Evolutionary conservation across 2,888 invertebrate genomes (phyloP).

Genomic region (Periphyllus acericola): DNA sequence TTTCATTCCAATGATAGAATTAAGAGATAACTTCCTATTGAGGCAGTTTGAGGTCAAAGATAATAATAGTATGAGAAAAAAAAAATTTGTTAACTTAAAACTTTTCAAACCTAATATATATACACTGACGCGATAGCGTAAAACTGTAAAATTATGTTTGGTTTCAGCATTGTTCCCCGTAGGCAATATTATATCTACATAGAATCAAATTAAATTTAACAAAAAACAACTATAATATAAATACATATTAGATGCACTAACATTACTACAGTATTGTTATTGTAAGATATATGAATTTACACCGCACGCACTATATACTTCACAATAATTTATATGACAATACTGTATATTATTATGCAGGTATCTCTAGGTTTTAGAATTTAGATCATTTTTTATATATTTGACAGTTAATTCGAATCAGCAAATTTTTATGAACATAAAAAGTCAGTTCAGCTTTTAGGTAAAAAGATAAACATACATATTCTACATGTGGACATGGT

Average conservation of each 20-base stretch:
- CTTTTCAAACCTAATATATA: neutral
- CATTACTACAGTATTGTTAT: neutral
- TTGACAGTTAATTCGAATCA: too few species aligned
- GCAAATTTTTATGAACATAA: too few species aligned
- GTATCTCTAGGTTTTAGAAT: too few species aligned
- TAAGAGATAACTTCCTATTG: neutral
- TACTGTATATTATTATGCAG: neutral
- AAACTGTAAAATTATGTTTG: neutral
- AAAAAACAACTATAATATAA: too few species aligned
- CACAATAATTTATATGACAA: neutral
- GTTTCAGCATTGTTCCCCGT: neutral
- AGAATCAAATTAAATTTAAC: neutral
- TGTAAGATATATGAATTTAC: neutral
- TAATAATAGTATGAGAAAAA: neutral
- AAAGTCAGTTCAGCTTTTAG: too few species aligned
- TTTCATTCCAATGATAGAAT: constrained; percentile 19
- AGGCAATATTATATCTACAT: neutral
- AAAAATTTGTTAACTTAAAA: neutral
- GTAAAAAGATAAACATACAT: too few species aligned
- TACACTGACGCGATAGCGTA: neutral
- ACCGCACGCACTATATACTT: neutral
- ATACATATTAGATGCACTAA: neutral
- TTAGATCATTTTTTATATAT: too few species aligned
- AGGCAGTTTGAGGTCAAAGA: neutral
- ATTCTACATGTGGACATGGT: too few species aligned